These are phyloP conservation scores for Nannobrachium achirus DNA, from an alignment of 2,113 vertebrate species.

Conservation along the genomic window DNA sequence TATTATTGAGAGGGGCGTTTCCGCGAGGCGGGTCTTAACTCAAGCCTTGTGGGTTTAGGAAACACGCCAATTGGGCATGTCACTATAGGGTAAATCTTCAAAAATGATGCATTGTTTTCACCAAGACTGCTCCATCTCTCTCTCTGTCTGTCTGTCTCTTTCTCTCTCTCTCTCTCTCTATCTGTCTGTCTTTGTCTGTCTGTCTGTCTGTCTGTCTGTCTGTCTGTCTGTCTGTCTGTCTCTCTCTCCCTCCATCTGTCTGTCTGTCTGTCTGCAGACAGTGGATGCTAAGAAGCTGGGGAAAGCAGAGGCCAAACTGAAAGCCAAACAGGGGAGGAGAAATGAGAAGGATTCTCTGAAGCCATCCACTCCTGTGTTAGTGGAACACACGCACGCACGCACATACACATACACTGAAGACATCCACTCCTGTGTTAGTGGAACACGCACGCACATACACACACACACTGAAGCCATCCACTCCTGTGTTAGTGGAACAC, in stretches of 20 bases:
- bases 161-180: too few species aligned
- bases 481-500: too few species aligned
- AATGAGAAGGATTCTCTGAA: conserved; percentile 89
- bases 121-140: too few species aligned
- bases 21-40: too few species aligned
- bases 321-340: conserved; percentile 91
- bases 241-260: background rate
- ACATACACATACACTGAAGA: background rate
- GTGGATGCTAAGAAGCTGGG: conserved; percentile 95
- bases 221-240: background rate
- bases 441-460: background rate
- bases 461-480: background rate
- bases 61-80: too few species aligned
- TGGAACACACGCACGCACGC: background rate
- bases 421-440: too few species aligned
- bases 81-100: too few species aligned
- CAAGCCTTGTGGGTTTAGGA: too few species aligned
- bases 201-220: background rate
- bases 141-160: too few species aligned
- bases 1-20: too few species aligned
- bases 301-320: conserved; percentile 95
- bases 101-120: too few species aligned
- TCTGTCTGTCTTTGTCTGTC: background rate
- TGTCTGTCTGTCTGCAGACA: conserved; percentile 73
- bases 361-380: conserved; percentile 81